Base-by-base conservation (phyloP, 2,113 vertebrate species). In the Tympanuchus pallidicinctus region DNA sequence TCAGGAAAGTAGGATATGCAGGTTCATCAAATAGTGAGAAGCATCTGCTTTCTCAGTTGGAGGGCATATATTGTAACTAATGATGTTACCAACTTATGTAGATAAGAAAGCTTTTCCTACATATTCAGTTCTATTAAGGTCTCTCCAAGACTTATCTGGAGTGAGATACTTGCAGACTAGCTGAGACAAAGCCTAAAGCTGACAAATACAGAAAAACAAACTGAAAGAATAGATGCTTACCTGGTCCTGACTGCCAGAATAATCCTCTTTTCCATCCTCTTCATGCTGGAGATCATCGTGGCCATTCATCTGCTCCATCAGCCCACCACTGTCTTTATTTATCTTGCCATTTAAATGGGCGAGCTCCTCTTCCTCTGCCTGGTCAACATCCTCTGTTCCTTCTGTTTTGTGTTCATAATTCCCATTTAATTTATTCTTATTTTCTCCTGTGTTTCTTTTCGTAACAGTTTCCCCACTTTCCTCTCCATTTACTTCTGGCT, bases 271-370 rank as follows among this genome's bases (percentile, higher is more conserved):
- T 32, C 71, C 63, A 57, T 97, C 95, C 77, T 95, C 71, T 54
- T 71, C 63, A 42, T 65, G 75, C 7, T 92, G 95, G 71, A 76
- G 79, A 83, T 92, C 72, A 54, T 36, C 38, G 74, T 91, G 86
- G 61, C 63, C 45, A 13, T 78, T 88, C 61, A 90, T 77, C n/a
- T 91, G 91, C 19, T 93, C 96, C 67, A 94, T 43, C 78, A 92
- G 94, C 27, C 97, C 97, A 19, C 86, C 93, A 48, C 95, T 96
- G 92, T 93, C 94, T 85, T 97, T 80, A 54, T 92, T 70, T 22
- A 93, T 97, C 63, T 85, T 86, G 60, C 86, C 79, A 20, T 69
- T 90, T 28, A 73, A 63, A 13, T 54, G 50, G 13, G 1, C n/a
- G 20, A 59, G 28, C 18, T 92, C 32, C 27, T 91, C 54, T 90